Base-by-base conservation (phyloP, 2,113 vertebrate genomes). In the Callionymus lyra region DNA sequence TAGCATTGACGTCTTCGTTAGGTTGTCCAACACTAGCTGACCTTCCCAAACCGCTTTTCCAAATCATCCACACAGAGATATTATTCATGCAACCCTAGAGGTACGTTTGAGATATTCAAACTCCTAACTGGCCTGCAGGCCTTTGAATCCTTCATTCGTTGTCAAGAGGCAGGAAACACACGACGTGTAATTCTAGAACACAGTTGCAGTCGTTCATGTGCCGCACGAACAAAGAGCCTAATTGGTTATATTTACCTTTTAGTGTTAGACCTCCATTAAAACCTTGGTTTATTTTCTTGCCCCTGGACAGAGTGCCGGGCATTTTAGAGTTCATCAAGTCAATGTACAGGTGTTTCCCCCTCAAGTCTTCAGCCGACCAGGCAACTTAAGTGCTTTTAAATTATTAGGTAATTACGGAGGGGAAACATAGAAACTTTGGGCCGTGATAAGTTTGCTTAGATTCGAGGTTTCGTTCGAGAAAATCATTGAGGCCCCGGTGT, bases 341-440 rank as follows among this genome's bases (percentile, higher is more conserved):
- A 70, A 72, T 66, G 70, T 78, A 64, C 79, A 82, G 77, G 72
- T 82, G 72, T 65, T 82, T 77, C 83, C 79, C 48, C 61, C 47
- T 68, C 48, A 80, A 68, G 53, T 77, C 64, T 72, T 72, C 50
- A 46, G 50, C 77, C 80, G 81, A 82, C 79, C 74, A 85, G 76
- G 55, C 70, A 77, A 63, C 65, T 68, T 72, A 76, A 77, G 67
- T 74, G 73, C 54, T 51, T 74, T 76, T 65, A 79, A 80, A 80
- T 82, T 74, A 84, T 85, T 82, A 77, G 65, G 61, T 68, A 77
- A 79, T 84, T 79, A 79, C 63, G 59, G 77, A 83, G 83, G 81
- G 59, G 77, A 83, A 84, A 82, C 75, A 65, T 68, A 76, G 70
- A 68, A 58, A 72, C 21, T 5, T 27, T 27, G 21, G n/a, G n/a